Conservation (phyloP, 1,140 invertebrate species). For the Aphidius ervi region DNA sequence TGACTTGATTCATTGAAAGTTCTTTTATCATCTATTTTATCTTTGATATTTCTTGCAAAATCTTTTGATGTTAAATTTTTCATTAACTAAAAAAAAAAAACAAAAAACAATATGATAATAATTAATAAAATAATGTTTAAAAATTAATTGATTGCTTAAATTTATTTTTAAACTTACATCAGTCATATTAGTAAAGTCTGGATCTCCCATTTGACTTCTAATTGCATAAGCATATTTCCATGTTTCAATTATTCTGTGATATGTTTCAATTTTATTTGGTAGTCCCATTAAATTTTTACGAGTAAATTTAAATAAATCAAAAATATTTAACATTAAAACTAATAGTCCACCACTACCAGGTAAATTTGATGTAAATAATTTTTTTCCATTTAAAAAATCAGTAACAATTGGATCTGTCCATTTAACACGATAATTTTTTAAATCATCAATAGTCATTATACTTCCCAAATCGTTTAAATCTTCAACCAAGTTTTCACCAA, state of each 20-base stretch:
- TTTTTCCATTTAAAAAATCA: conserved; percentile 58
- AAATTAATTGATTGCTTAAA: too few relatives aligned
- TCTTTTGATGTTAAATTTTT: conserved; percentile 54
- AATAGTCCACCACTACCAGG: conserved; percentile 79
- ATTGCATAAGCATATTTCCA: conserved; percentile 90
- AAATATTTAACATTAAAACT: conserved; percentile 76
- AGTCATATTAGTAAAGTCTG: conserved; percentile 63
- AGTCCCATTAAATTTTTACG: too few relatives aligned
- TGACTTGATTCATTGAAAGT: conserved; percentile 65
- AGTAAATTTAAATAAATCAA: conserved; percentile 47
- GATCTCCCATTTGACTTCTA: conserved; percentile 81
- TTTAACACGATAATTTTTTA: conserved; percentile 60
- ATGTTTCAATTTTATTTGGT: conserved; percentile 40
- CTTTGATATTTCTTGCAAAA: conserved; percentile 51
- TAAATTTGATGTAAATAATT: conserved; percentile 67
- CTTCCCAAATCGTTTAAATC: conserved; percentile 70
- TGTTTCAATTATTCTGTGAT: conserved; percentile 85
- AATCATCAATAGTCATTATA: conserved; percentile 70
- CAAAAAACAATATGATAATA: too few relatives aligned
- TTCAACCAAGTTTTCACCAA: conserved; percentile 65
- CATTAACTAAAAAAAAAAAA: conserved; percentile 40
- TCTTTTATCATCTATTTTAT: conserved; percentile 63
- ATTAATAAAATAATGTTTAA: too few relatives aligned
- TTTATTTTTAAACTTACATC: conserved; percentile 58
- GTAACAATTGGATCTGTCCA: conserved; percentile 63